These are phyloP conservation scores for Drosophila tsacasi DNA, from an alignment of 1,140 invertebrate species.

Conservation along the genomic window DNA sequence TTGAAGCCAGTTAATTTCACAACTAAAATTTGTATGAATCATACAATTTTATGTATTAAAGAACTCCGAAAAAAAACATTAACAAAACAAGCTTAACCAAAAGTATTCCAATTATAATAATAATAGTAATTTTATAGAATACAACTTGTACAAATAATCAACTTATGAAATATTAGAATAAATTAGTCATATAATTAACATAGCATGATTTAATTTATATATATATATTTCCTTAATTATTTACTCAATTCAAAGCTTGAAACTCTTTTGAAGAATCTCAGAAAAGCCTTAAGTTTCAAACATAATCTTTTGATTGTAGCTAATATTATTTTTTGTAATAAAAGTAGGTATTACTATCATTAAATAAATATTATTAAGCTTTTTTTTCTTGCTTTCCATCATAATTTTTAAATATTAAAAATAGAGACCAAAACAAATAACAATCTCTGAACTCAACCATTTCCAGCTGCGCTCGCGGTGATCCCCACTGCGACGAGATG, in stretches of 20 bases:
- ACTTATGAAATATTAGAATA: background rate
- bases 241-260: too few species aligned
- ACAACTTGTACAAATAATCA: too few species aligned
- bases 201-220: too few species aligned
- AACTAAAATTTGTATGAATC: background rate
- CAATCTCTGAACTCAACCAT: background rate
- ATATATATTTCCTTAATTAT: too few species aligned
- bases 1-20: background rate
- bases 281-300: background rate
- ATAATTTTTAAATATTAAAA: too few species aligned
- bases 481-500: conserved; percentile 83
- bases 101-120: background rate
- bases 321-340: background rate
- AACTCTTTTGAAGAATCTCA: background rate
- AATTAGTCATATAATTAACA: too few species aligned
- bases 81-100: background rate
- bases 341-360: background rate
- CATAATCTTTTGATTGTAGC: too few species aligned
- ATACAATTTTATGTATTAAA: background rate
- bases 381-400: too few species aligned
- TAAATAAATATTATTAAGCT: background rate
- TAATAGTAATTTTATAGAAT: background rate
- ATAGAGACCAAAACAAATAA: background rate
- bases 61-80: background rate
- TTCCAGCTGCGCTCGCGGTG: conserved; percentile 79